phyloP scores from a whole-genome alignment of 2,113 vertebrate genomes.

The Phaetusa simplex region DNA sequence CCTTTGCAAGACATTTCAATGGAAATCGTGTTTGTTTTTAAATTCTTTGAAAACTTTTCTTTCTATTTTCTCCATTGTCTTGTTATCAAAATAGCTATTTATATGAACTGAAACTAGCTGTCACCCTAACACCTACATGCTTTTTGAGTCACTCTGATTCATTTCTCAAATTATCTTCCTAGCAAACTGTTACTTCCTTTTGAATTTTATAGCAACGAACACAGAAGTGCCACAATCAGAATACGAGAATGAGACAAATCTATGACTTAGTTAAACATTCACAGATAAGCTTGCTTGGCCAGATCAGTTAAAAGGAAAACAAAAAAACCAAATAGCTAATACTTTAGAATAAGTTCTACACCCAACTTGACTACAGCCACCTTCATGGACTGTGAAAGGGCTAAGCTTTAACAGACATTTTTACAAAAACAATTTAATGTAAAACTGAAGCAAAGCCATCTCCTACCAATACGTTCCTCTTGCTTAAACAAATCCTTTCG shows the following conservation, averaged over 20 bases:
- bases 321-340: neutral
- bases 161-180: conserved; percentile 18
- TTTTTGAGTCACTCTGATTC: conserved; percentile 20
- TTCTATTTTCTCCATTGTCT: neutral
- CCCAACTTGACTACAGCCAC: neutral
- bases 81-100: conserved; percentile 22
- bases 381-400: neutral
- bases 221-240: neutral
- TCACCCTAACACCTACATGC: conserved; percentile 14
- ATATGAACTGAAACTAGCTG: neutral
- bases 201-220: neutral
- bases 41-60: neutral
- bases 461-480: neutral
- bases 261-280: neutral
- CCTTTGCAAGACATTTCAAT: neutral
- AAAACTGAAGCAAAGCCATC: neutral
- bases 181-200: neutral
- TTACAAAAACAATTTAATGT: neutral
- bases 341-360: neutral
- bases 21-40: neutral
- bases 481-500: neutral
- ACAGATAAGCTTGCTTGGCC: neutral
- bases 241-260: neutral
- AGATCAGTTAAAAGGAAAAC: neutral
- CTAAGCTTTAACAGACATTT: neutral